Percentiles rank a stretch among this genome's conserved stretches.
phyloP scores from a whole-genome alignment of 2,888 invertebrate genomes.

The Limnephilus rhombicus region DNA sequence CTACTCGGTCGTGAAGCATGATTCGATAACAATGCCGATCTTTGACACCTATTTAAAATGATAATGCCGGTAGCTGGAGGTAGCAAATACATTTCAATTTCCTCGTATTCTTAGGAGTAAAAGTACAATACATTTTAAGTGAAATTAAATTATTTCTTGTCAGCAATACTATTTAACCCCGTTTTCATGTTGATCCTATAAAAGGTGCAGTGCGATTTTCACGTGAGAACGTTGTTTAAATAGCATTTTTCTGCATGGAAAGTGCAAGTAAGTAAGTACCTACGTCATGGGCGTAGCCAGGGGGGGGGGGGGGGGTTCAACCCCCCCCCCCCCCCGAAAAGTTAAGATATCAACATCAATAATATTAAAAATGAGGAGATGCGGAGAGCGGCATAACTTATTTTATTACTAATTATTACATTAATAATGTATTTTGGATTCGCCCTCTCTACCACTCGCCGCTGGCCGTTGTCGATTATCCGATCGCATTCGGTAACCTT shows the following conservation, averaged over 20 bases:
- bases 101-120: not conserved
- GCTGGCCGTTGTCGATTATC: too few relatives aligned
- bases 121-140: not conserved
- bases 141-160: not conserved
- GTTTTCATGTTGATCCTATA: not conserved
- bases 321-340: too few relatives aligned
- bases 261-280: not conserved
- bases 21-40: slow-evolving; percentile 3
- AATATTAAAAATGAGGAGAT: too few relatives aligned
- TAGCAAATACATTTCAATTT: not conserved
- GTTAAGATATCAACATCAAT: too few relatives aligned
- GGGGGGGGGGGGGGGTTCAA: too few relatives aligned
- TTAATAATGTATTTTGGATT: too few relatives aligned
- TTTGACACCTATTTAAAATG: not conserved
- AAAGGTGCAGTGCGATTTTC: not conserved
- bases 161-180: not conserved
- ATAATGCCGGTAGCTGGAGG: not conserved
- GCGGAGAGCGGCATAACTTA: too few relatives aligned
- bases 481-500: too few relatives aligned
- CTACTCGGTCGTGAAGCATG: not conserved
- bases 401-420: too few relatives aligned
- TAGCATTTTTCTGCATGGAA: not conserved
- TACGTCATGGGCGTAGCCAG: too few relatives aligned
- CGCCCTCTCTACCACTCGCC: too few relatives aligned
- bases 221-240: not conserved